Base-by-base conservation (phyloP, 2,797 vertebrate species). In the Myotis daubentonii region DNA sequence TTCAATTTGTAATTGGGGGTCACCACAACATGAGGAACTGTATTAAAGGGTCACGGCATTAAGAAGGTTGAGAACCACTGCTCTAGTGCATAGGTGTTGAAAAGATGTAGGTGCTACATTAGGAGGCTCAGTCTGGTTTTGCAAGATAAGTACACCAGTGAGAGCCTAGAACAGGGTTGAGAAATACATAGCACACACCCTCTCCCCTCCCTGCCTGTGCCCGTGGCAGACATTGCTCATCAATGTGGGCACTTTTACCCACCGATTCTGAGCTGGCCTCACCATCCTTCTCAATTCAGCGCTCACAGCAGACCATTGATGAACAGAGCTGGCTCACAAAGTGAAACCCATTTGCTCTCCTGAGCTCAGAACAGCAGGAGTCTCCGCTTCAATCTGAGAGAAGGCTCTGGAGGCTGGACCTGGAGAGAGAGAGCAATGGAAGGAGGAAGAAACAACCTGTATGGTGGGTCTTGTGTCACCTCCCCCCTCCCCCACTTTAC, bases 161-260 rank as follows among this genome's bases (percentile, higher is more conserved):
- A 76, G 60, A 41, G 23, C 22, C n/a, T 80, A 20, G 20, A 25
- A 70, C 22, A 20, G 33, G 4, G 22, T 65, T 57, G 11, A 53
- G 33, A 60, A 33, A 57, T 66, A 2, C 10, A 3, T 13, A 33
- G 17, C 20, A 7, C 6, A 5, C 3, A 2, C 38, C 23, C 17
- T 23, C 6, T 28, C 0, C 10, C 53, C 22, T 57, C 53, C 12
- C 19, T 2, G 41, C n/a, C 78, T 23, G 0, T 94, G 66, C 72
- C 51, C 13, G 6, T 70, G 74, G 55, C 84, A 85, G 94, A 49
- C 12, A 70, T 70, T 57, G 28, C 83, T 81, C 44, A 83, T 90
- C 89, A 55, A 1, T 84, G 33, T 30, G 23, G 28, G 23, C 36
- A 17, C 44, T 10, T n/a, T n/a, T n/a, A 33, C 9, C 38, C 20